Evolutionary conservation across 2,113 vertebrate genomes (phyloP).

Genomic region (Bufo gargarizans): DNA sequence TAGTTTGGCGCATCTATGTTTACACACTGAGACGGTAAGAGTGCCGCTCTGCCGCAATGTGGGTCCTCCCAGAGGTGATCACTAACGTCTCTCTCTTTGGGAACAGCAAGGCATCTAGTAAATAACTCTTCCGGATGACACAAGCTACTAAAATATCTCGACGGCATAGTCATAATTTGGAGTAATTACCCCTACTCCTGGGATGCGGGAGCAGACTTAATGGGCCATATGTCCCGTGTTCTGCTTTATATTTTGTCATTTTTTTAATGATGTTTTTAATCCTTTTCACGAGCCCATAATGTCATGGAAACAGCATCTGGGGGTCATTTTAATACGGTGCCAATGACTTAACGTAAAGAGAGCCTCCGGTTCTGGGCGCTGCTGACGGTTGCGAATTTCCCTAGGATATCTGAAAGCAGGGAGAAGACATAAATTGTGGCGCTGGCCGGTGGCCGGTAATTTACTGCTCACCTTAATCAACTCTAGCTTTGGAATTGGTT

Average conservation of each 20-base stretch:
- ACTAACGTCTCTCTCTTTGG: slow-evolving; percentile 43
- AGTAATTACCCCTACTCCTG: slow-evolving; percentile 52
- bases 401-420: slow-evolving; percentile 17
- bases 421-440: neutral
- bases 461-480: slow-evolving; percentile 48
- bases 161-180: slow-evolving; percentile 52
- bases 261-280: slow-evolving; percentile 43
- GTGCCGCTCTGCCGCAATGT: slow-evolving; percentile 12
- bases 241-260: slow-evolving; percentile 38
- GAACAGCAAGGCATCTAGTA: slow-evolving; percentile 33
- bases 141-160: slow-evolving; percentile 48
- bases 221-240: slow-evolving; percentile 49
- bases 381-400: slow-evolving; percentile 5
- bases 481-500: slow-evolving; percentile 27
- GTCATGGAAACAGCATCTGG: neutral
- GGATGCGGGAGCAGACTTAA: slow-evolving; percentile 40
- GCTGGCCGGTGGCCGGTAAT: slow-evolving; percentile 7
- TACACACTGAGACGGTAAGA: neutral
- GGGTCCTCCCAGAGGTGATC: slow-evolving; percentile 39
- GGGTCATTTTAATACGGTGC: slow-evolving; percentile 13
- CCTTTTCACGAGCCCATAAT: slow-evolving; percentile 6
- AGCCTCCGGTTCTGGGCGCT: neutral
- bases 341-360: neutral
- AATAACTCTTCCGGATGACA: slow-evolving; percentile 35
- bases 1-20: slow-evolving; percentile 6